These are phyloP conservation scores for Charina bottae DNA, from an alignment of 2,113 vertebrate species.

Conservation along the genomic window DNA sequence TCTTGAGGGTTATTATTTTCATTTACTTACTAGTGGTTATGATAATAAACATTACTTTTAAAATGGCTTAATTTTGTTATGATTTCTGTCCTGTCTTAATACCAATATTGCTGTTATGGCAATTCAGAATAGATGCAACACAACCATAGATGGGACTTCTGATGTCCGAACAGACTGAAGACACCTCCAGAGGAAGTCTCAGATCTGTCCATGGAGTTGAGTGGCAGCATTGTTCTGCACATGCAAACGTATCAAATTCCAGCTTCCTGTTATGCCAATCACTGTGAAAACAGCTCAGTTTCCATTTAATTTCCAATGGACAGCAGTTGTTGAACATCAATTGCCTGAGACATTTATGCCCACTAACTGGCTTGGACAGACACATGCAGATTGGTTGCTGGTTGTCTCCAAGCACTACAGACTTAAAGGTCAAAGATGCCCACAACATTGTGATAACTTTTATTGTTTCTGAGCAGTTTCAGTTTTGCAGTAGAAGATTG, in stretches of 20 bases:
- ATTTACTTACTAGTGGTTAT: neutral
- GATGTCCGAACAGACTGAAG: neutral
- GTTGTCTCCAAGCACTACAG: neutral
- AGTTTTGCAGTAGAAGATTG: neutral
- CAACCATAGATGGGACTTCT: neutral
- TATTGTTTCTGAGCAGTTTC: neutral
- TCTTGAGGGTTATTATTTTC: neutral
- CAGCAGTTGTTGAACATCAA: neutral
- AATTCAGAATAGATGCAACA: neutral
- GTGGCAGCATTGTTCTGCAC: neutral
- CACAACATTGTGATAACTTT: neutral
- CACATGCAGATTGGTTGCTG: neutral
- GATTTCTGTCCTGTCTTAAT: neutral
- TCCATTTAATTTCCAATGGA: neutral
- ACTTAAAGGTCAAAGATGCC: neutral
- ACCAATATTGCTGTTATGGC: neutral
- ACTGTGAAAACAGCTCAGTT: neutral
- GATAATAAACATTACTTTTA: neutral
- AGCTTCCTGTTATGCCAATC: neutral
- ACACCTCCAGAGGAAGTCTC: neutral
- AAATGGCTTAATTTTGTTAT: neutral
- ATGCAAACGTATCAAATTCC: neutral
- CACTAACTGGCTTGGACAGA: neutral
- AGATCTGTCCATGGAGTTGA: neutral
- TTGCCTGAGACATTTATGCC: neutral